phyloP scores from a whole-genome alignment of 2,113 vertebrate genomes.

The Poeciliopsis occidentalis region DNA sequence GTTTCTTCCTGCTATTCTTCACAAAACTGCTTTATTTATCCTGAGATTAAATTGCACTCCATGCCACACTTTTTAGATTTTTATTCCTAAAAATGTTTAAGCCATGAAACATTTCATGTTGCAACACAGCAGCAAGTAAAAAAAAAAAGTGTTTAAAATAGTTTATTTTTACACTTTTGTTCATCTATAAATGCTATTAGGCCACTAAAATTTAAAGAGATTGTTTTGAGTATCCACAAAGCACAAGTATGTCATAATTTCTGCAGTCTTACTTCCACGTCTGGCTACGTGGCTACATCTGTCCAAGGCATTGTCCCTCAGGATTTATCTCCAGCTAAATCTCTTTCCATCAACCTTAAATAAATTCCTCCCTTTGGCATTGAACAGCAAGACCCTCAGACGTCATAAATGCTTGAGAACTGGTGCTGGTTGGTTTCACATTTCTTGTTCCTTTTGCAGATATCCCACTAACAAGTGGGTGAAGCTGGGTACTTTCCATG shows the following conservation, averaged over 20 bases:
- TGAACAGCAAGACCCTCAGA: not conserved
- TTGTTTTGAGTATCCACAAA: not conserved
- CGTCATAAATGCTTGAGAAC: constrained; percentile 6
- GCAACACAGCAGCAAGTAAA: no score
- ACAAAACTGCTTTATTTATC: no score
- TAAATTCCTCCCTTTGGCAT: constrained; percentile 10
- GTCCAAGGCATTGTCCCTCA: not conserved
- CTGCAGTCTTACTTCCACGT: not conserved
- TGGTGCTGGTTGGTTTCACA: not conserved
- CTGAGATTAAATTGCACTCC: no score
- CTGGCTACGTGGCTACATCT: not conserved
- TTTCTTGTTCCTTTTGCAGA: constrained; percentile 70
- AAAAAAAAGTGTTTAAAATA: no score
- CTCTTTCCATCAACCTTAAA: constrained; percentile 1
- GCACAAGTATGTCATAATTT: not conserved
- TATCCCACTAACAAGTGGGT: constrained; percentile 99
- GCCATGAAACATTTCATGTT: no score
- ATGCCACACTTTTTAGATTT: no score
- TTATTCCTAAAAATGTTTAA: no score
- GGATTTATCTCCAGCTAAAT: constrained; percentile 1
- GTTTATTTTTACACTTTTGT: no score
- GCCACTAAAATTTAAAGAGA: no score
- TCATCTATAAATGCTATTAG: no score
- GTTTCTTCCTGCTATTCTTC: no score
- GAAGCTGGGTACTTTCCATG: constrained; percentile 97